Evolutionary conservation across 92 coral and sea anemone genomes (phyloP).

Genomic region (Muricea muricata): DNA sequence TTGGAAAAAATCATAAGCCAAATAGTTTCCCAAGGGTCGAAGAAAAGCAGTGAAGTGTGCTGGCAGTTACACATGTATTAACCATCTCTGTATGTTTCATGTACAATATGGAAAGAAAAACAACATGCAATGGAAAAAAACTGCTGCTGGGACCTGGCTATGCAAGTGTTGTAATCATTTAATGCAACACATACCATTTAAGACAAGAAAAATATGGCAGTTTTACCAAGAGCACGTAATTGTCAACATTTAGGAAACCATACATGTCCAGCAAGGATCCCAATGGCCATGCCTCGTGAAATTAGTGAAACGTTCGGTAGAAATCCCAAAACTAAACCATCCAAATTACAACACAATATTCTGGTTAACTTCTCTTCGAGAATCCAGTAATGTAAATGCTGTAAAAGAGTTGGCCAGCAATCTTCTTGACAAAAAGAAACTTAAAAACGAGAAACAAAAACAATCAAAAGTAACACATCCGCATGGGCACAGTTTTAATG

Average conservation of each 20-base stretch:
- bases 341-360: background rate
- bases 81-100: background rate
- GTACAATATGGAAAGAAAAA: background rate
- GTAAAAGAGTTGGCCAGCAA: background rate
- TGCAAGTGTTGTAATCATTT: background rate
- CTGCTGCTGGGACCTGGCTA: background rate
- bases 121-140: background rate
- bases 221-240: constrained; percentile 8
- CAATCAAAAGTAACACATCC: background rate
- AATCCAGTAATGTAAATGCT: background rate
- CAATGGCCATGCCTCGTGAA: background rate
- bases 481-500: constrained; percentile 35
- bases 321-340: background rate
- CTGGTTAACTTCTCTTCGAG: background rate
- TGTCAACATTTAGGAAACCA: constrained; percentile 4
- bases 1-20: background rate
- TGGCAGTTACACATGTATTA: background rate
- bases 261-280: background rate
- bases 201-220: constrained; percentile 11
- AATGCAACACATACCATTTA: background rate
- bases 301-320: background rate
- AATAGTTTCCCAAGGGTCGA: background rate
- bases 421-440: constrained; percentile 6
- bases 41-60: background rate
- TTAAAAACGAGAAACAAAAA: constrained; percentile 12